phyloP scores from a whole-genome alignment of 1,140 invertebrate species.

The Heterodera schachtii region DNA sequence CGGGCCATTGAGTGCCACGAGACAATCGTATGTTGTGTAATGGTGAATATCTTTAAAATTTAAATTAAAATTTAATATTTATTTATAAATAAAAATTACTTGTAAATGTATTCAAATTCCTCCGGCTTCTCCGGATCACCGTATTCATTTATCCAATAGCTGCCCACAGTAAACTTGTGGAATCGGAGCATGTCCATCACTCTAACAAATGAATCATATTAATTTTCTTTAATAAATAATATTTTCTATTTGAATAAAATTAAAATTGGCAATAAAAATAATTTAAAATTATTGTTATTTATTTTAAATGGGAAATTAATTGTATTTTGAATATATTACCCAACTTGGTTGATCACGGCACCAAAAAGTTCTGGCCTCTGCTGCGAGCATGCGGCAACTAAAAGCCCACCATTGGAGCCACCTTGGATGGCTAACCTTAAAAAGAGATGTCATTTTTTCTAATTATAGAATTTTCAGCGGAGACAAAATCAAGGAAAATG shows the following conservation, averaged over 20 bases:
- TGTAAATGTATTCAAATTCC: slow-evolving; percentile 84
- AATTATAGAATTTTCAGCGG: too few relatives aligned
- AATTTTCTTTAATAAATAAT: not conserved
- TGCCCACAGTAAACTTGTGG: slow-evolving; percentile 96
- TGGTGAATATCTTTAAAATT: slow-evolving; percentile 77
- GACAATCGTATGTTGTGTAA: slow-evolving; percentile 82
- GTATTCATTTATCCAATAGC: slow-evolving; percentile 94
- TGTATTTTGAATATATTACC: slow-evolving; percentile 69
- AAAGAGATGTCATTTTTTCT: too few relatives aligned
- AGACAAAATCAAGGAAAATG: too few relatives aligned
- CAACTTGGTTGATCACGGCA: slow-evolving; percentile 84
- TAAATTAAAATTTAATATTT: not conserved
- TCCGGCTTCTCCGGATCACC: slow-evolving; percentile 84
- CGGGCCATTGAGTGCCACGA: slow-evolving; percentile 77
- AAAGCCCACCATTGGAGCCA: slow-evolving; percentile 90
- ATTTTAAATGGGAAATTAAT: not conserved
- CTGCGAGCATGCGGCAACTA: slow-evolving; percentile 86
- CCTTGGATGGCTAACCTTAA: slow-evolving; percentile 80
- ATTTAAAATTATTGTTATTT: not conserved
- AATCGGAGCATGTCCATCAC: slow-evolving; percentile 96
- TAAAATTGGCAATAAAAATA: not conserved
- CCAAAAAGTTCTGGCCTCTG: slow-evolving; percentile 92
- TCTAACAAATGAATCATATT: slow-evolving; percentile 67
- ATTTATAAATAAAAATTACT: slow-evolving; percentile 69
- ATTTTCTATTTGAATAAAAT: not conserved